Evolutionary conservation across 2,113 vertebrate genomes (phyloP), one percentile per base, ranked within the genome.

Genomic region (Hystrix cristata): DNA sequence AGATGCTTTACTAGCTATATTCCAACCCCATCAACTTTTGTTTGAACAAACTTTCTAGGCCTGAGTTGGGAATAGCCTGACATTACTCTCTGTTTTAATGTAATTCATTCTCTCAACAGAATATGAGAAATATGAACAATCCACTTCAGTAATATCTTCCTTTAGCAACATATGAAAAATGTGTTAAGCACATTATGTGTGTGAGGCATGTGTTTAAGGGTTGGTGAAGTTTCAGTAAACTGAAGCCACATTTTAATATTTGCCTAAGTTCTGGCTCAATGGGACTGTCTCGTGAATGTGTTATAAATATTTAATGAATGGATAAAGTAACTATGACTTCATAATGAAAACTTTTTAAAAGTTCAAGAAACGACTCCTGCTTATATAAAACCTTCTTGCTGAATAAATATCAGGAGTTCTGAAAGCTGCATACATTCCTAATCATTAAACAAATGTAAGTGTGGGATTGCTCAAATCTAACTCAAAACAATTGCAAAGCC

Each of bases 301-400:
- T n/a, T 53, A 69, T n/a, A 53, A 80, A 84, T 81, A 93, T 80
- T 85, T 71, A 78, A 82, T 65, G 12, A 92, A 60, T 71, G 48
- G 0, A 12, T 85, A 60, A 93, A 67, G 62, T 85, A 87, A 69
- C 16, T 31, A 83, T 31, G 92, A 1, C 48, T 97, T 80, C 83
- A 92, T 72, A 93, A 91, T 64, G 46, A 89, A 91, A 94, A 78
- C 21, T 91, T 72, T 46, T 1, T 29, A 74, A 48, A 23, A 95
- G 18, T 78, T 87, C 10, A 64, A 91, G 48, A 79, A 95, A 65
- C 79, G 79, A 48, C 7, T 84, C 46, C 48, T 82, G 19, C 1
- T 65, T 16, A 91, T 64, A 83, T 88, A 74, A 91, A 38, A 10
- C 1, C 12, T 85, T 94, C 34, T 90, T 67, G 65, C 7, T 53